Conservation (phyloP, 2,797 vertebrate species). For the Linurgus olivaceus region DNA sequence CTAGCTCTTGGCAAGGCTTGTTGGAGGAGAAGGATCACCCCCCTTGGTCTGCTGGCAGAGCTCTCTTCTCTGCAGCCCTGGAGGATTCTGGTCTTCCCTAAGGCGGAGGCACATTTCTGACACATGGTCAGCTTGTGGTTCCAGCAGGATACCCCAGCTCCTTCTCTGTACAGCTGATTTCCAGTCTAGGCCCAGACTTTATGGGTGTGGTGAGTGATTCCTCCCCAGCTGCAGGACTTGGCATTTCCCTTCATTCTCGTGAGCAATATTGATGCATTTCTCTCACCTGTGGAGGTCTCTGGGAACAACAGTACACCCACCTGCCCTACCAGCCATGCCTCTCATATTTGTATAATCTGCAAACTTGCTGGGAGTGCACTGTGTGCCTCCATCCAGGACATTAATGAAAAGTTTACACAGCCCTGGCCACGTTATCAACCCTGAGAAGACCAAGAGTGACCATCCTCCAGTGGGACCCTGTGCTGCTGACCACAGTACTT, state of each 20-base stretch:
- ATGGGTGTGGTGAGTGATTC: not conserved
- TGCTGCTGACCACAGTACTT: not conserved
- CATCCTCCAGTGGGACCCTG: not conserved
- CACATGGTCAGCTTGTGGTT: not conserved
- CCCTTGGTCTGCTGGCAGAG: not conserved
- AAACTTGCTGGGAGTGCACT: not conserved
- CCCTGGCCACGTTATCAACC: not conserved
- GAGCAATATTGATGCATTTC: not conserved
- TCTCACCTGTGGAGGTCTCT: not conserved
- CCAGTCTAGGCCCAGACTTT: not conserved
- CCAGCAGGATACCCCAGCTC: not conserved
- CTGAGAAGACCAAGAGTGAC: not conserved
- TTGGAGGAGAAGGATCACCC: not conserved
- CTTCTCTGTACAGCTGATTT: not conserved
- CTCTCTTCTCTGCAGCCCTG: not conserved
- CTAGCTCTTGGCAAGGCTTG: not conserved
- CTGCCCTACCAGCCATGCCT: not conserved
- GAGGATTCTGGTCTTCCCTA: not conserved
- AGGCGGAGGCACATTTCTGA: not conserved
- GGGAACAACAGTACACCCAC: not conserved
- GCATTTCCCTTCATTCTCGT: not conserved
- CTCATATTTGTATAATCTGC: not conserved
- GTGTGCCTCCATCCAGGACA: not conserved
- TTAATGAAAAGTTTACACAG: not conserved
- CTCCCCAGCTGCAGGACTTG: not conserved